phyloP scores from a whole-genome alignment of 2,113 vertebrate species.

The rabbit (Oryctolagus cuniculus) region mOryCun1.1 NC_091439.1:56512501-56513000 shows the following conservation, averaged over 20 bases:
- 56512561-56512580: conserved; percentile 41
- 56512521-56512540: conserved; percentile 3
- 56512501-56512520: neutral
- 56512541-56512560: conserved; percentile 20
- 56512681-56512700: neutral
- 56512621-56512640: neutral
- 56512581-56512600: neutral
- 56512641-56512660: neutral
- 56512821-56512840: neutral
- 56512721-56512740: neutral
- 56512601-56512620: neutral
- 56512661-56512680: neutral
- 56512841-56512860: neutral
- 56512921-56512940: neutral
- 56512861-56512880: neutral
- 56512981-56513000: too few species aligned
- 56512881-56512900: neutral
- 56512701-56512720: neutral
- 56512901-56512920: conserved; percentile 34
- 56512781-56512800: conserved; percentile 1
- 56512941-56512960: conserved; percentile 1
- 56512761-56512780: neutral
- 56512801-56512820: conserved; percentile 29
- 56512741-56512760: neutral
- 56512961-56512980: neutral